Evolutionary conservation across 2,888 invertebrate genomes (phyloP), one percentile per base, ranked within the genome.

Genomic region (Leptinotarsa tumamoca): DNA sequence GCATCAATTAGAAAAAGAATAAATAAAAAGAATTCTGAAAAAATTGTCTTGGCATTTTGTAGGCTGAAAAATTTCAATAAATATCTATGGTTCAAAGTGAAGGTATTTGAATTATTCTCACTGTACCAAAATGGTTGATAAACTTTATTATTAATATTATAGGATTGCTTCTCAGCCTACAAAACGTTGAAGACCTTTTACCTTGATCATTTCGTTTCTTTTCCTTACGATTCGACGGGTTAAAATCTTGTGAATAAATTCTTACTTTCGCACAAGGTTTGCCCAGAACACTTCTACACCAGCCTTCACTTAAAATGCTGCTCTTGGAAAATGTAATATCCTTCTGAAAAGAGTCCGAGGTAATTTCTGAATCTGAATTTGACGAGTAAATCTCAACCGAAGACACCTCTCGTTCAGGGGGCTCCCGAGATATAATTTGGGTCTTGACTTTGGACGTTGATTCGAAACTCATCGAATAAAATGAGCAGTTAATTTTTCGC

Each of bases 251-350:
- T n/a, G 51, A 14, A 52, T 61, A 61, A 49, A 70, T 43, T 18
- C 21, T 70, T 43, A 70, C 43, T 54, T 52, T 56, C 3, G 51
- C 5, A 33, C 73, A 71, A 17, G 78, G 78, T 51, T 67, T 74
- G 56, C 81, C 82, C 23, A 80, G 67, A 51, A 80, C 73, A 68
- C 76, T 77, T 3, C 52, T 74, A 21, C 80, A 78, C 33, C 79
- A 72, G 50, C 69, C 76, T 54, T 74, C 77, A 63, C 81, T 81
- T 49, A 81, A 72, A 68, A 79, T 72, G 68, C 82, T 82, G 70
- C 80, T 79, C 54, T 72, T 71, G 13, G 77, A 77, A 14, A 52
- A 15, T 7, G 27, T 13, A 33, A 27, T 27, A 15, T 7, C 52
- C 27, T 17, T 54, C n/a, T 27, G 23, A 4, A n/a, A 43, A 7